A percentile compares a stretch with the other conserved stretches of the same genome.
Evolutionary conservation across 2,113 vertebrate species (phyloP).

Genomic region (Pterocles orientalis): DNA sequence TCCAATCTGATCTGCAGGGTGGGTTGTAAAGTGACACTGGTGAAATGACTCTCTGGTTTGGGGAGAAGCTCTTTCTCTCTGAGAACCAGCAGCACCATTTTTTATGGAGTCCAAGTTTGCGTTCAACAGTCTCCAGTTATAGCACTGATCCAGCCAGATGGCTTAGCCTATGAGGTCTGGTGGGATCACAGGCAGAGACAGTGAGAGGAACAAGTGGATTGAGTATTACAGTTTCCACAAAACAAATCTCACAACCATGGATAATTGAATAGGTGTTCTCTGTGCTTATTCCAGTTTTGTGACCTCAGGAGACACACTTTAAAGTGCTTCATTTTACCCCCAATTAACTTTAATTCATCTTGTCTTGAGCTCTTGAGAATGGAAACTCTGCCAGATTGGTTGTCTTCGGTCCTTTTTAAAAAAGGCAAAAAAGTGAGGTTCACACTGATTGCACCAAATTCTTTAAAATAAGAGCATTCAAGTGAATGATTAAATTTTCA

Average conservation of each 20-base stretch:
- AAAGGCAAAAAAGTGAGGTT: background rate
- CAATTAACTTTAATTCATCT: constrained; percentile 61
- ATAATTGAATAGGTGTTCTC: constrained; percentile 40
- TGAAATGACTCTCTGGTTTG: background rate
- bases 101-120: background rate
- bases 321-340: constrained; percentile 52
- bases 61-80: background rate
- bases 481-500: constrained; percentile 58
- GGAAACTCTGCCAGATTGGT: constrained; percentile 28
- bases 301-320: constrained; percentile 25
- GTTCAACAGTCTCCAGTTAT: background rate
- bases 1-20: background rate
- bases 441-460: constrained; percentile 49
- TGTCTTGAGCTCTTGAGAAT: constrained; percentile 25
- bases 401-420: background rate
- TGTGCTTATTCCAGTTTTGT: constrained; percentile 30
- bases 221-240: constrained; percentile 12
- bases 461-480: constrained; percentile 49
- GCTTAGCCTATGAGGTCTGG: background rate
- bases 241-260: constrained; percentile 12
- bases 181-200: background rate
- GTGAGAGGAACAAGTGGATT: background rate
- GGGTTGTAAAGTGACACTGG: background rate
- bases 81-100: background rate
- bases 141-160: background rate